phyloP scores from a whole-genome alignment of 2,113 vertebrate species.

The Pseudorhombus dupliciocellatus region DNA sequence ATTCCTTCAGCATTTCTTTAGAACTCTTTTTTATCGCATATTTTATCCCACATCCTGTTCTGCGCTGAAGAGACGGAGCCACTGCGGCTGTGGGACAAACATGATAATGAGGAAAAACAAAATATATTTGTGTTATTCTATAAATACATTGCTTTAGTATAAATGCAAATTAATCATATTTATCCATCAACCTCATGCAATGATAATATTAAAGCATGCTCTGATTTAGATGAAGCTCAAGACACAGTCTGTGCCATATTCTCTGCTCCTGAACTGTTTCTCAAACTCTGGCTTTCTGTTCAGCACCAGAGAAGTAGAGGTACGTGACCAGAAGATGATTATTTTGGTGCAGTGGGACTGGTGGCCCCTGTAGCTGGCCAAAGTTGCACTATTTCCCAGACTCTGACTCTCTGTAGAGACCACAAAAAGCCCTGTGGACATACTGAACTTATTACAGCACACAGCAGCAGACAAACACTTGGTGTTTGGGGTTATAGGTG shows the following conservation, averaged over 20 bases:
- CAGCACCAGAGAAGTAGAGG: slow-evolving; percentile 37
- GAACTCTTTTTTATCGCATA: slow-evolving; percentile 31
- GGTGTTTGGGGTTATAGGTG: slow-evolving; percentile 29
- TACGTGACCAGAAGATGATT: slow-evolving; percentile 56
- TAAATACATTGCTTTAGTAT: slow-evolving; percentile 2
- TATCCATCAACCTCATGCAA: background rate
- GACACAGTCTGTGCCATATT: slow-evolving; percentile 1
- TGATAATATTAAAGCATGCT: background rate
- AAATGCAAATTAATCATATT: background rate
- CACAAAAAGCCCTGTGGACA: slow-evolving; percentile 33
- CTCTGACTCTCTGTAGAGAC: slow-evolving; percentile 21
- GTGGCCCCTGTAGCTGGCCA: slow-evolving; percentile 31
- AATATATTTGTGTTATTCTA: background rate
- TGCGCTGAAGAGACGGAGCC: slow-evolving; percentile 14
- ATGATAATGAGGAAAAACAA: background rate
- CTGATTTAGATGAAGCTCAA: slow-evolving; percentile 4
- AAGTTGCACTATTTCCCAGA: slow-evolving; percentile 38
- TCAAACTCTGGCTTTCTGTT: slow-evolving; percentile 39
- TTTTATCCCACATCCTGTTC: background rate
- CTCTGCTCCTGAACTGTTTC: slow-evolving; percentile 23
- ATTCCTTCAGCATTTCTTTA: slow-evolving; percentile 39
- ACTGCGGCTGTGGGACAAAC: slow-evolving; percentile 1
- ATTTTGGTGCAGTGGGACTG: slow-evolving; percentile 62
- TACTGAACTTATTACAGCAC: slow-evolving; percentile 22
- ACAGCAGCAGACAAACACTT: slow-evolving; percentile 23